Conservation (phyloP, 2,113 vertebrate species). For the Ammodytes dubius region DNA sequence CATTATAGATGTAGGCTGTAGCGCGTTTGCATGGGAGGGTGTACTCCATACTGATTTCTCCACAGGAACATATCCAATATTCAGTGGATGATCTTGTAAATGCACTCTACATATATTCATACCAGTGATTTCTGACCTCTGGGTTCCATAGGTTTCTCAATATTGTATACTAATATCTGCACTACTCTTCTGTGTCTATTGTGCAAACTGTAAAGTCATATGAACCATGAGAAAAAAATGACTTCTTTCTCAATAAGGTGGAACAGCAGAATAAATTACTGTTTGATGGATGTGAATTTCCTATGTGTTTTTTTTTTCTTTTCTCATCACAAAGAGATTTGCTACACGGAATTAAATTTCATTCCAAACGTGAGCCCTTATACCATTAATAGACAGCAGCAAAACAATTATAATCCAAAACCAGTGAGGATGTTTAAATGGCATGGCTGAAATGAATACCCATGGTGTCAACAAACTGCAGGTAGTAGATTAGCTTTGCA, state of each 20-base stretch:
- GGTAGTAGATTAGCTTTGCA: constrained; percentile 51
- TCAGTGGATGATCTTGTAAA: constrained; percentile 24
- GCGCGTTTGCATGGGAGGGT: constrained; percentile 4
- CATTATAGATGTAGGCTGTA: constrained; percentile 28
- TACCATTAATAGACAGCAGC: constrained; percentile 58
- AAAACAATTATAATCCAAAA: constrained; percentile 66
- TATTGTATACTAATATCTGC: neutral
- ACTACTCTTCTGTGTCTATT: constrained; percentile 15
- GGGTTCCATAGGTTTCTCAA: constrained; percentile 3
- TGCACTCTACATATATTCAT: neutral
- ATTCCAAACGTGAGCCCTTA: constrained; percentile 62
- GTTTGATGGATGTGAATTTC: constrained; percentile 57
- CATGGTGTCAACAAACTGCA: constrained; percentile 46
- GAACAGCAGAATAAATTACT: constrained; percentile 45
- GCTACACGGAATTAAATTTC: constrained; percentile 59
- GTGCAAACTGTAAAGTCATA: constrained; percentile 37
- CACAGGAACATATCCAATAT: constrained; percentile 24
- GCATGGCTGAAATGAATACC: constrained; percentile 59
- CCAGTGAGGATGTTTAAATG: constrained; percentile 47
- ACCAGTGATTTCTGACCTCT: constrained; percentile 26
- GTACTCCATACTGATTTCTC: constrained; percentile 15
- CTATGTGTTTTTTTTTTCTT: constrained; percentile 61
- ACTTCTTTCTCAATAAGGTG: constrained; percentile 50
- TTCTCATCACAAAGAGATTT: constrained; percentile 58
- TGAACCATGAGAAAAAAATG: constrained; percentile 40